Evolutionary conservation across 2,888 invertebrate genomes (phyloP), one percentile per base, ranked within the genome.

Genomic region (Volucella inflata): DNA sequence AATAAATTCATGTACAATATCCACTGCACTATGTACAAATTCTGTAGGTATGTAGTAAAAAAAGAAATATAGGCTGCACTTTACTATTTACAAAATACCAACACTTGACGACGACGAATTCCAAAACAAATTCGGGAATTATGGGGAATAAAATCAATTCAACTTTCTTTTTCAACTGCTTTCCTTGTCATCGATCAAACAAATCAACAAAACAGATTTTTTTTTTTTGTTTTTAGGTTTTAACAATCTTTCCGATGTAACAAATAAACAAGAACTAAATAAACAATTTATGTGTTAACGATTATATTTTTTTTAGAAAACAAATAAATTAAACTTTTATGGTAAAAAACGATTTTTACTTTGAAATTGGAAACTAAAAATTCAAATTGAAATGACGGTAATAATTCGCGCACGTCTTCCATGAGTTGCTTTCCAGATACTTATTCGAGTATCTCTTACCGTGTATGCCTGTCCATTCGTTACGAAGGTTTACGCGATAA

Each of bases 401-500:
- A 51, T 36, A 85, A 72, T 46, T 68, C 62, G 57, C 72, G 76
- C 72, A 72, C 59, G 76, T 59, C 55, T 60, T 71, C 64, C 78
- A 84, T 75, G 30, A 50, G 40, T 12, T 64, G 6, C 40, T 68
- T 10, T 38, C 51, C 44, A 64, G 75, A 75, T 75, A 75, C 75
- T 64, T 65, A 14, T 62, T 17, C 9, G 40, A 65, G 8, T 21
- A 17, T 57, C 50, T 42, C 57, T 42, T 21, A 50, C 55, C 62
- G 30, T 60, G 71, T 62, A 55, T 55, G 75, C 59, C 50, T 60
- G 81, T 85, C 71, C 60, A 76, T 72, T 77, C 81, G 76, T 60
- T 51, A 62, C 76, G 81, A 85, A 85, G 85, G 85, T 81, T 85
- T 81, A 81, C 81, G 85, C 85, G 85, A 76, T 81, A 85, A 85